phyloP scores from a whole-genome alignment of 2,888 invertebrate genomes.

The Ophraella communa region DNA sequence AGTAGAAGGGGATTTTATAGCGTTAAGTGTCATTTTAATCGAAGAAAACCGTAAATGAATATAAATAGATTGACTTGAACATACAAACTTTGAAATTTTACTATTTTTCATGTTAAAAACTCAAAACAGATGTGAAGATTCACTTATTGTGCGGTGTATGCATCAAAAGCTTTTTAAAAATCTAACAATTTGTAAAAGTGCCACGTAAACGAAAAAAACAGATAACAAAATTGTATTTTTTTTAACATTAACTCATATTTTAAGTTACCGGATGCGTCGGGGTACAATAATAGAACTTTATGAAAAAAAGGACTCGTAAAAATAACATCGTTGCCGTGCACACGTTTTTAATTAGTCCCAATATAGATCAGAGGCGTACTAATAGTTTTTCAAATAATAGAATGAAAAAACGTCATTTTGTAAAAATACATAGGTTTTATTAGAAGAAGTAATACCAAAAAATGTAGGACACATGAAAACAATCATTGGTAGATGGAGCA shows the following conservation, averaged over 20 bases:
- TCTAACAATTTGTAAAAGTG: conserved; percentile 5
- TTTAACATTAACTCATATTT: conserved; percentile 26
- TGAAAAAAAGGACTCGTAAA: conserved; percentile 16
- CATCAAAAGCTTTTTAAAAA: not conserved
- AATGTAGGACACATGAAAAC: too few species aligned
- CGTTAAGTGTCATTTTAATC: not conserved
- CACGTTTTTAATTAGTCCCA: conserved; percentile 31
- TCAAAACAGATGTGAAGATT: not conserved
- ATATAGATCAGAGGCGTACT: conserved; percentile 13
- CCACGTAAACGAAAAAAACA: conserved; percentile 2
- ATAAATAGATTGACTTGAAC: too few species aligned
- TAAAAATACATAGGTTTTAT: too few species aligned
- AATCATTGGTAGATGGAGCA: too few species aligned
- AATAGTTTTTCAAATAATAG: not conserved
- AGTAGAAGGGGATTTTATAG: not conserved
- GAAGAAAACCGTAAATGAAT: too few species aligned
- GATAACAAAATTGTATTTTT: conserved; percentile 19
- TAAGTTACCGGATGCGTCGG: conserved; percentile 27
- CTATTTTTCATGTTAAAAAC: not conserved
- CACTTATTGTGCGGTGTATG: not conserved
- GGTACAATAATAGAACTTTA: conserved; percentile 30
- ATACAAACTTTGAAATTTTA: too few species aligned
- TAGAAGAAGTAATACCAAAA: too few species aligned
- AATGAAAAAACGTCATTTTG: too few species aligned
- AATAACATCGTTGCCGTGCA: conserved; percentile 22